Evolutionary conservation across 1,140 invertebrate genomes (phyloP), one percentile per base, ranked within the genome.

Genomic region (Orchestia grillus): DNA sequence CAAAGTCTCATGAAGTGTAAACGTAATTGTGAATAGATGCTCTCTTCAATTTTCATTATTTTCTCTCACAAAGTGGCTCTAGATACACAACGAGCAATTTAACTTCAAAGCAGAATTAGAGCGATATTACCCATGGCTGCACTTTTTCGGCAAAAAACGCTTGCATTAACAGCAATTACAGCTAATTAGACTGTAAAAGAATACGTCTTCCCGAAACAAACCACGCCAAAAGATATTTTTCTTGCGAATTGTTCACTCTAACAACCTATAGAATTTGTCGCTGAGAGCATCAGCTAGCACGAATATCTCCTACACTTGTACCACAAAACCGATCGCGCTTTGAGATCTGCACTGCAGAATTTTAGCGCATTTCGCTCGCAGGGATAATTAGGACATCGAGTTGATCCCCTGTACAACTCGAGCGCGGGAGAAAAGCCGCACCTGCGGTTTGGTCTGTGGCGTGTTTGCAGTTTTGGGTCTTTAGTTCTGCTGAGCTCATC

Each of bases 401-500:
- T 77, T 77, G 62, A 77, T 77, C 47, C 62, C 62, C 62, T 77
- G 62, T 77, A 77, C 62, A 77, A 77, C 62, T 77, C 62, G 11
- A 36, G 36, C 62, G 62, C 62, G 36, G 36, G 62, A 77, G 62
- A 28, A 77, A 77, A 77, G 62, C 62, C 62, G 11, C 62, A 77
- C 11, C 62, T 77, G 62, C 62, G 62, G 62, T 77, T 77, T 77
- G 62, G 62, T 77, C 62, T 77, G 11, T 77, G 62, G 62, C 62
- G 62, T 77, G 62, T 77, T 77, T 77, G 62, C 62, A 77, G 62
- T 77, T 77, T 77, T 77, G 62, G 62, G 62, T 77, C 62, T 77
- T 77, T 77, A 77, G 62, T 77, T 41, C 88, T 90, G 15, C 92
- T 6, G 92, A n/a, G 15, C 92, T 94, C 92, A 94, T 94, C 92